Percentiles rank a stretch among this genome's conserved stretches.
Conservation (phyloP, 2,113 vertebrate genomes). For the Scopus umbretta region DNA sequence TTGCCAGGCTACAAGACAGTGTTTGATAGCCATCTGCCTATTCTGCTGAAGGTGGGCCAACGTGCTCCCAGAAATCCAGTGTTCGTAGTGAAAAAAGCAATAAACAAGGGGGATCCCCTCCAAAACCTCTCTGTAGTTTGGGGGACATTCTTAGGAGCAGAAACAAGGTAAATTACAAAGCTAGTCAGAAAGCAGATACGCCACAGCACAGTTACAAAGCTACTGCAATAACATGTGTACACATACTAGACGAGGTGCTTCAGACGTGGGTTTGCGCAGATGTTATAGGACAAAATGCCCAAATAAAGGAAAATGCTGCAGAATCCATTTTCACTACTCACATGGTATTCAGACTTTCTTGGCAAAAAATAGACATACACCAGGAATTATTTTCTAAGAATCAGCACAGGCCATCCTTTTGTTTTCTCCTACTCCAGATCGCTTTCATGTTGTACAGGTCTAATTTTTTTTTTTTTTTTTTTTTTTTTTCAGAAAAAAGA, state of each 20-base stretch:
- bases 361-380: neutral
- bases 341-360: neutral
- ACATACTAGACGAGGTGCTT: neutral
- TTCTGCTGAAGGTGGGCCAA: neutral
- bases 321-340: neutral
- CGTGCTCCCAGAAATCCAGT: fast-evolving
- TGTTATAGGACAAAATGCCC: neutral
- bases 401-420: neutral
- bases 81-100: neutral
- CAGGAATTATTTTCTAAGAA: neutral
- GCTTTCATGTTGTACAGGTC: fast-evolving
- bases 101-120: neutral
- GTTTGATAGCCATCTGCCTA: neutral
- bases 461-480: no score
- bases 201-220: neutral
- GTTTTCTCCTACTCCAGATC: neutral
- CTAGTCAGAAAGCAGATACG: neutral
- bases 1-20: neutral
- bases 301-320: neutral
- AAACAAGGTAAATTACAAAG: neutral
- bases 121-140: neutral
- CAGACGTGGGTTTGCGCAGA: neutral
- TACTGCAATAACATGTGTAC: neutral
- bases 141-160: neutral
- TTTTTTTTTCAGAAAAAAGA: no score